Evolutionary conservation across 2,113 vertebrate genomes (phyloP).

Genomic region (Addax nasomaculatus): DNA sequence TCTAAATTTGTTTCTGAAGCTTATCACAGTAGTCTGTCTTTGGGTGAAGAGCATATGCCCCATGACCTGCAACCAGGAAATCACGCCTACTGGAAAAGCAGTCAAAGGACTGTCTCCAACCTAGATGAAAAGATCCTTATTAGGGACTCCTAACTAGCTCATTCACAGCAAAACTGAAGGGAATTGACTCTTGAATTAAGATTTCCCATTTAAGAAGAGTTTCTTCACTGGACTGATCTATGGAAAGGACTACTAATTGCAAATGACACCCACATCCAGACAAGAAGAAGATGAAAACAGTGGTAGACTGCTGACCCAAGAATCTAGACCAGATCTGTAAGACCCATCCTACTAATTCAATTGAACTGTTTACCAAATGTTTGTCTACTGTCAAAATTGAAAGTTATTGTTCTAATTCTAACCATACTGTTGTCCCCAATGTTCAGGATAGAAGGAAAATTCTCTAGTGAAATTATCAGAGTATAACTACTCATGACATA

Average conservation of each 20-base stretch:
- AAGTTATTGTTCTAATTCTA: neutral
- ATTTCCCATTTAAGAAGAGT: neutral
- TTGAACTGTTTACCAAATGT: neutral
- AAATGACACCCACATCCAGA: neutral
- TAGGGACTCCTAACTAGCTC: neutral
- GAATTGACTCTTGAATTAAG: neutral
- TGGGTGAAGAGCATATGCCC: neutral
- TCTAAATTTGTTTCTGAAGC: neutral
- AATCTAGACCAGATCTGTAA: neutral
- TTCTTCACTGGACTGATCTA: neutral
- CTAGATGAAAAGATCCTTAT: neutral
- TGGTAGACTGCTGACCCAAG: neutral
- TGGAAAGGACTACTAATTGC: neutral
- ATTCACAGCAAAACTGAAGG: neutral
- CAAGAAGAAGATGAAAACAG: neutral
- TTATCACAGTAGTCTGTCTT: neutral
- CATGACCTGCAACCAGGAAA: neutral
- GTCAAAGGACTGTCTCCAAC: neutral
- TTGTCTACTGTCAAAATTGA: neutral
- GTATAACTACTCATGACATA: neutral
- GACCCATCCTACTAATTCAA: neutral
- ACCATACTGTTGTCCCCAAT: neutral
- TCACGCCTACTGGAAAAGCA: neutral
- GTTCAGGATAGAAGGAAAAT: neutral
- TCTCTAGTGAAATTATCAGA: neutral